Percentiles rank a stretch among this genome's conserved stretches.
Conservation (phyloP, 2,797 vertebrate genomes). For the Helostoma temminkii region DNA sequence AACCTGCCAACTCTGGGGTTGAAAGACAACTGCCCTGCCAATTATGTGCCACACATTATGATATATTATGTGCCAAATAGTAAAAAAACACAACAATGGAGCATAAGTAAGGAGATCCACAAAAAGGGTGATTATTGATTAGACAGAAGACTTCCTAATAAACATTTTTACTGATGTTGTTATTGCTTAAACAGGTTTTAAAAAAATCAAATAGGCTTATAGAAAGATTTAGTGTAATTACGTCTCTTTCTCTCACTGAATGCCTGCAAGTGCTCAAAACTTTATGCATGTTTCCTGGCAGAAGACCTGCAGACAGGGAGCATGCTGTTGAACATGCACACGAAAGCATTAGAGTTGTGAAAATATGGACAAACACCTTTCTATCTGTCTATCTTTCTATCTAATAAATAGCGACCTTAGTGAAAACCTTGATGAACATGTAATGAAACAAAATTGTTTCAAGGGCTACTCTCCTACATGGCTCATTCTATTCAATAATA, state of each 20-base stretch:
- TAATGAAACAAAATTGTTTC: constrained; percentile 13
- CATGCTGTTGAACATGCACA: constrained; percentile 4
- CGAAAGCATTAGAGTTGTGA: neutral
- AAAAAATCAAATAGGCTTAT: neutral
- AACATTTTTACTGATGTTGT: neutral
- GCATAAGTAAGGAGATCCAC: neutral
- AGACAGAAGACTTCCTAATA: neutral
- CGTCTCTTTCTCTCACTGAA: neutral
- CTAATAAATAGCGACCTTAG: neutral
- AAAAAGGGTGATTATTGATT: neutral
- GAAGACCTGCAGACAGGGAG: too few species aligned
- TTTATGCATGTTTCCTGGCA: neutral
- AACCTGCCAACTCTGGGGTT: too few species aligned
- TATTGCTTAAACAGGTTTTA: neutral
- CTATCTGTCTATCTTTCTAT: neutral
- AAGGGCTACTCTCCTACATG: constrained; percentile 2
- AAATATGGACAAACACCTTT: neutral
- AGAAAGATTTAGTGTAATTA: neutral
- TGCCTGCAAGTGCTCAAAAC: too few species aligned
- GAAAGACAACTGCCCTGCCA: too few species aligned
- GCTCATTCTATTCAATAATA: constrained; percentile 17
- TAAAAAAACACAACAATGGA: neutral
- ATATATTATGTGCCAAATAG: constrained; percentile 2
- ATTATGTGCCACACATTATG: too few species aligned
- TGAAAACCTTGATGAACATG: neutral